Conservation (phyloP, 2,797 vertebrate species). For the Falco berigora region DNA sequence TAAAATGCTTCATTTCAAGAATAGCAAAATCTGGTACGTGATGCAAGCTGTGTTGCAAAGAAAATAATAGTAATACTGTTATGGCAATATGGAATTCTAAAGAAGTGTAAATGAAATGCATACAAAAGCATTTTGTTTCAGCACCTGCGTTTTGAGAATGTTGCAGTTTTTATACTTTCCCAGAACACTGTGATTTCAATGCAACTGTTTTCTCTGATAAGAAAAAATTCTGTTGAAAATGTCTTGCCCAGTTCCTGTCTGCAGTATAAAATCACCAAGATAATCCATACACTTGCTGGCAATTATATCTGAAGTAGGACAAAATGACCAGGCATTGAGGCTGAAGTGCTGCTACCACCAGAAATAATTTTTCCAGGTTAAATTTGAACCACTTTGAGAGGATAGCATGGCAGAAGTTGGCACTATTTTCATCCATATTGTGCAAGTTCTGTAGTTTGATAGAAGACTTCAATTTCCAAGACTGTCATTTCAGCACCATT, state of each 20-base stretch:
- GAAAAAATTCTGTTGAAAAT: background rate
- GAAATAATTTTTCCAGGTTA: conserved; percentile 47
- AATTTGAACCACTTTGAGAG: background rate
- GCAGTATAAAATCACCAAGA: background rate
- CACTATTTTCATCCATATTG: conserved; percentile 16
- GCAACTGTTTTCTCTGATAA: conserved; percentile 23
- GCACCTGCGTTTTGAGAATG: background rate
- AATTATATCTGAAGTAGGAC: conserved; percentile 20
- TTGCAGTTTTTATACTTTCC: background rate
- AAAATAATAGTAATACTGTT: background rate
- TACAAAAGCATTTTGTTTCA: background rate
- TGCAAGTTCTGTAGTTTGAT: conserved; percentile 25
- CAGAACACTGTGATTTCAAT: background rate
- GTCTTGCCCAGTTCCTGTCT: background rate
- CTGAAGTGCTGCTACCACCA: conserved; percentile 6
- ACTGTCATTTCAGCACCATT: conserved; percentile 55
- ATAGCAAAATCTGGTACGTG: background rate
- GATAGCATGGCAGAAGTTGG: conserved; percentile 16
- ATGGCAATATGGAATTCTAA: background rate
- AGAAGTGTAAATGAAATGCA: background rate
- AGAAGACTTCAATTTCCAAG: conserved; percentile 52
- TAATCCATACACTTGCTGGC: conserved; percentile 10
- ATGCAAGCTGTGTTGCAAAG: background rate
- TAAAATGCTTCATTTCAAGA: background rate
- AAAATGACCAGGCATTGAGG: background rate